phyloP scores from a whole-genome alignment of 1,140 invertebrate species.

The Drosophila equinoxialis region DNA sequence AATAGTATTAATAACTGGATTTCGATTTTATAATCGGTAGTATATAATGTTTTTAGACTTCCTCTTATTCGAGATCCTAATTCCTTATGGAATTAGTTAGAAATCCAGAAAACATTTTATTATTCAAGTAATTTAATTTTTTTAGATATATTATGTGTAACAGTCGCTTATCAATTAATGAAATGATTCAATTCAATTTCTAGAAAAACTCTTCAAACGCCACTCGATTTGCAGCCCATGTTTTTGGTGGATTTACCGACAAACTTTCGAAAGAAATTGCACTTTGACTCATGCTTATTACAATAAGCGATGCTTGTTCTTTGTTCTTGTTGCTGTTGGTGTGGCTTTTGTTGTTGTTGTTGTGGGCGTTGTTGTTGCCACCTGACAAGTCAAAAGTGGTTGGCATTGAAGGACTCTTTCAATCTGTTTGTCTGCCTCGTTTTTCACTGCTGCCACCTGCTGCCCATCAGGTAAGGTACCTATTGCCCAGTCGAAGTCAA shows the following conservation, averaged over 20 bases:
- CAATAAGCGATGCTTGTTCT: constrained; percentile 51
- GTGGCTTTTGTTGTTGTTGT: constrained; percentile 13
- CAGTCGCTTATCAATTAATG: too few species aligned
- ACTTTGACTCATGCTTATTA: constrained; percentile 75
- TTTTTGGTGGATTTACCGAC: constrained; percentile 30
- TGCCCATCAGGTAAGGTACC: constrained; percentile 14
- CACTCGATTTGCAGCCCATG: constrained; percentile 36
- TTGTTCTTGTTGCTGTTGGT: constrained; percentile 14
- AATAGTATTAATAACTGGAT: too few species aligned
- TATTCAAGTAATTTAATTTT: too few species aligned
- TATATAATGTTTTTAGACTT: too few species aligned
- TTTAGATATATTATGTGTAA: too few species aligned
- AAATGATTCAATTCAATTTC: too few species aligned
- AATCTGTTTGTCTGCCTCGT: neutral
- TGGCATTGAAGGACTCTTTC: constrained; percentile 46
- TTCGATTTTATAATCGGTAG: too few species aligned
- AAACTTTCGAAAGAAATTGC: constrained; percentile 74
- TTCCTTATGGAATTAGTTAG: too few species aligned
- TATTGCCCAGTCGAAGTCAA: constrained; percentile 37
- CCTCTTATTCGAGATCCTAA: too few species aligned
- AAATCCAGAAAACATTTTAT: too few species aligned
- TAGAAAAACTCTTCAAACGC: neutral
- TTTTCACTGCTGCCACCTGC: neutral
- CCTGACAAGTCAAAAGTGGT: constrained; percentile 65
- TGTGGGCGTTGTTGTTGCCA: constrained; percentile 48